Base-by-base conservation (phyloP, 2,797 vertebrate genomes). In the Numenius phaeopus region DNA sequence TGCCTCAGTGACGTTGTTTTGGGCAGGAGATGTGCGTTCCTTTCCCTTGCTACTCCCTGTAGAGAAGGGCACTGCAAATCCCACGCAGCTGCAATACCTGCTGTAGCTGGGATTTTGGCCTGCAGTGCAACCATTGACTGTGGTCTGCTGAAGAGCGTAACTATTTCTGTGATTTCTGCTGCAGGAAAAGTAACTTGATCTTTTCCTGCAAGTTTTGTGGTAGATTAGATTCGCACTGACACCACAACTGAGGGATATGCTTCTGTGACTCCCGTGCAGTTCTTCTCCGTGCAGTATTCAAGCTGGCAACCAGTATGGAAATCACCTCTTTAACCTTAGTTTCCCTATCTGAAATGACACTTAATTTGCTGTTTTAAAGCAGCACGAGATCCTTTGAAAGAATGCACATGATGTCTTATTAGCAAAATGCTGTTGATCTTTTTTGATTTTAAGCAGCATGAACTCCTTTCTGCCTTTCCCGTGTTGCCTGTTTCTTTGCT, bases 71-170 rank as follows among this genome's bases (percentile, higher is more conserved):
- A n/a, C 30, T n/a, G 37, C 40, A 62, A 83, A 83, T 49, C 26
- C 57, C 54, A 52, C 6, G 44, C 10, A 57, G 46, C 9, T 72
- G 64, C 49, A 34, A 18, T 75, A 57, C 34, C 32, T 69, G 58
- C 1, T 1, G 14, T 66, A 61, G 27, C 32, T 47, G 29, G 0
- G 0, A 2, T 61, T 75, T 65, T 42, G 37, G 40, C 39, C 59
- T 64, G 24, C 39, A 30, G 2, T 18, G 5, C 24, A 26, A 32
- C 20, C 9, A 30, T 6, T 65, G 71, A 19, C 30, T 10, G 20
- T 42, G 18, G 19, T 46, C 80, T 88, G n/a, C 40, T 65, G 67
- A 57, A 40, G 16, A 46, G 17, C 11, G 1, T 15, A 39, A 66
- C 44, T n/a, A n/a, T 71, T 83, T 71, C 40, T 50, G 20, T 49